Base-by-base conservation (phyloP, 2,888 invertebrate species). In the Cacoxenus indagator region DNA sequence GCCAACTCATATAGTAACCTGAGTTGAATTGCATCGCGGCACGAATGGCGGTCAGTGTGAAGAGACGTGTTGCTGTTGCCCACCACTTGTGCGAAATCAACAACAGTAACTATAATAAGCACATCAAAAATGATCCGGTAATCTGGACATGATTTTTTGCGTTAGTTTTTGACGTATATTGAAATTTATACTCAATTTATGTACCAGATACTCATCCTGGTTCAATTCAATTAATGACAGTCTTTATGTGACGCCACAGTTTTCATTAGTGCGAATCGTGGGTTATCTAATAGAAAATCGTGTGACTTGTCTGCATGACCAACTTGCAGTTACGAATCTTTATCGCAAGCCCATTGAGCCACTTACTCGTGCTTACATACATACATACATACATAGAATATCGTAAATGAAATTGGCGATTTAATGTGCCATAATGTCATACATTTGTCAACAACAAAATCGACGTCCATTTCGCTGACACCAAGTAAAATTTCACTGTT, bases 21-120 rank as follows among this genome's bases (percentile, higher is more conserved):
- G 27, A 9, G 17, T 61, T 37, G 46, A 51, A 71, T 55, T 74
- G 70, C 68, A 59, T 9, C 1, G 57, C 45, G 3, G n/a, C 9
- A 22, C n/a, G 46, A 62, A 64, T 67, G 67, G 64, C 57, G 43
- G 57, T 59, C 57, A 65, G 54, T 65, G 31, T n/a, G 31, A 43
- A 48, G 57, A 48, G 31, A 57, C 29, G 64, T 48, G 68, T 54
- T 2, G 14, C 37, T 37, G 2, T 37, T 37, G 37, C 37, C n/a
- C n/a, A n/a, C n/a, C 45, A 5, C n/a, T 51, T 51, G 19, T 19
- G 51, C 22, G 22, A 51, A 17, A 51, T 51, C 22, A 9, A 5
- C 37, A 37, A 37, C 37, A 37, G 14, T 14, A 37, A 2, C 37
- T 11, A 37, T 37, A 37, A 37, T 9, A 31, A 31, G 6, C 5